Percentiles rank a stretch among this genome's conserved stretches.
Evolutionary conservation across 2,888 invertebrate genomes (phyloP).

Genomic region (Amaurobius ferox): DNA sequence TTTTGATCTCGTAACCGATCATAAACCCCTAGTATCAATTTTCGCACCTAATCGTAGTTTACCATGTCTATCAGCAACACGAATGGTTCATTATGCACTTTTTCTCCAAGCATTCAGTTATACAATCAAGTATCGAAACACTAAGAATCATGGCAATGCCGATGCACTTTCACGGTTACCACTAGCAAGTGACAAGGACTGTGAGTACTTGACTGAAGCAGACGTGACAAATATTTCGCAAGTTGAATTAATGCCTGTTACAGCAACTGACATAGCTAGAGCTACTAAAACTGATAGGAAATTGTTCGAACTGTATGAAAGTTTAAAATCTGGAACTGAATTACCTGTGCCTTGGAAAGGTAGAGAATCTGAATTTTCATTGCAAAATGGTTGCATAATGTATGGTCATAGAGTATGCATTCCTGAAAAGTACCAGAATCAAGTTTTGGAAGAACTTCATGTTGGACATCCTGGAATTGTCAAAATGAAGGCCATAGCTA

Average conservation of each 20-base stretch:
- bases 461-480: conserved; percentile 44
- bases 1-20: conserved; percentile 52
- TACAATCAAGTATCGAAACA: conserved; percentile 52
- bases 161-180: conserved; percentile 54
- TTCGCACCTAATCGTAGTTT: conserved; percentile 56
- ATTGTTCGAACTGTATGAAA: conserved; percentile 49
- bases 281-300: conserved; percentile 50
- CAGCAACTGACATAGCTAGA: conserved; percentile 53
- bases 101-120: conserved; percentile 53
- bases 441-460: conserved; percentile 55
- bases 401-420: conserved; percentile 54
- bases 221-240: conserved; percentile 49
- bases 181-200: conserved; percentile 44
- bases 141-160: conserved; percentile 49
- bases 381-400: conserved; percentile 50
- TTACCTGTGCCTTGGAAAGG: conserved; percentile 51
- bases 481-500: conserved; percentile 42
- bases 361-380: conserved; percentile 50
- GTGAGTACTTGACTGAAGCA: conserved; percentile 51
- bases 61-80: conserved; percentile 55
- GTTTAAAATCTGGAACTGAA: conserved; percentile 53
- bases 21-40: conserved; percentile 52
- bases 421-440: conserved; percentile 53
- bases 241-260: conserved; percentile 48
- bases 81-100: conserved; percentile 53